A percentile compares a stretch with the other conserved stretches of the same genome.
These are phyloP conservation scores for Panthera leo DNA, from an alignment of 2,113 vertebrate genomes.

Conservation along the genomic window DNA sequence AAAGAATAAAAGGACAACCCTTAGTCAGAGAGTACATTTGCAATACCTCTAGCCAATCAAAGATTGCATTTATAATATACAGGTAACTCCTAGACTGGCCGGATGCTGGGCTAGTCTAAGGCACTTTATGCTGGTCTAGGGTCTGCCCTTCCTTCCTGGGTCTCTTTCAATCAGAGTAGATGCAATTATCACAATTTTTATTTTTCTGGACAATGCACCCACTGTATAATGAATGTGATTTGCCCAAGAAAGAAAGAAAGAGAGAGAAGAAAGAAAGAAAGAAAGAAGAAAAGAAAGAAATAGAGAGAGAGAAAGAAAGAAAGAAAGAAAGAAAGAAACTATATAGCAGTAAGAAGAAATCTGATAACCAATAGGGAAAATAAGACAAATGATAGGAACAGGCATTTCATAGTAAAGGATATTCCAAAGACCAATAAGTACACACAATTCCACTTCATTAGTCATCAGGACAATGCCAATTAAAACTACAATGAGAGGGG, in stretches of 20 bases:
- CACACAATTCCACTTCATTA: neutral
- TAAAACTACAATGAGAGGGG: neutral
- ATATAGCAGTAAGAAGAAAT: neutral
- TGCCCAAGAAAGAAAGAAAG: neutral
- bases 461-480: neutral
- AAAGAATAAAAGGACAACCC: neutral
- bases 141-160: neutral
- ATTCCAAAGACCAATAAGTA: neutral
- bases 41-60: neutral
- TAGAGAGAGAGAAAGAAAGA: neutral
- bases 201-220: conserved; percentile 4
- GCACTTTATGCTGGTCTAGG: conserved; percentile 60
- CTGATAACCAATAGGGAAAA: neutral
- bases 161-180: neutral
- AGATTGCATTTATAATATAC: neutral
- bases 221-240: neutral
- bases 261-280: neutral
- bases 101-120: conserved; percentile 57
- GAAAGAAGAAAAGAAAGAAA: neutral
- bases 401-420: neutral
- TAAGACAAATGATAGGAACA: neutral
- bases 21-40: neutral
- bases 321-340: neutral
- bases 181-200: neutral
- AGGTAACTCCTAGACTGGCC: neutral